A percentile compares a stretch with the other conserved stretches of the same genome.
Evolutionary conservation across 2,888 invertebrate genomes (phyloP).

Genomic region (Gari tellinella): DNA sequence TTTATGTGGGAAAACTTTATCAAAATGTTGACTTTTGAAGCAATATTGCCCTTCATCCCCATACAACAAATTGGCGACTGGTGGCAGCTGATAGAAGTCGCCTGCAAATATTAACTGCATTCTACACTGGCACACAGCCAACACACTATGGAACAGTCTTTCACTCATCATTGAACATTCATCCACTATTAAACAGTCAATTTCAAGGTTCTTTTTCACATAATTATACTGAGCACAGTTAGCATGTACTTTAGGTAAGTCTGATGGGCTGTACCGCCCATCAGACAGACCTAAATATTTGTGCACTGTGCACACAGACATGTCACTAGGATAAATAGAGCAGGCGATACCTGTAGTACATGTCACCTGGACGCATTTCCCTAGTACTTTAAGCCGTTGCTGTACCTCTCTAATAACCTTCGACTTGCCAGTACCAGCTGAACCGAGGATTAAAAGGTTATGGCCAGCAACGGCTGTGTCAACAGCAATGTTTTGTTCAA

Average conservation of each 20-base stretch:
- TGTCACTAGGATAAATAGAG: background rate
- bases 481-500: too few relatives aligned
- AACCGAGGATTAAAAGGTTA: slow-evolving; percentile 4
- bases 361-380: background rate
- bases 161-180: slow-evolving; percentile 27
- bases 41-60: slow-evolving; percentile 31
- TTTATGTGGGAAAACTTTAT: slow-evolving; percentile 26
- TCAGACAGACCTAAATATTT: slow-evolving; percentile 2
- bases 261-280: slow-evolving; percentile 4
- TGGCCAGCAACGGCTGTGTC: slow-evolving; percentile 5
- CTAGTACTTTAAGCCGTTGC: background rate
- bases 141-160: background rate
- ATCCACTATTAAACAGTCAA: slow-evolving; percentile 14
- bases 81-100: background rate
- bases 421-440: slow-evolving; percentile 13
- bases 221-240: slow-evolving; percentile 10
- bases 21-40: slow-evolving; percentile 34
- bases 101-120: slow-evolving; percentile 6
- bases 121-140: too few relatives aligned
- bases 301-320: slow-evolving; percentile 8
- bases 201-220: slow-evolving; percentile 20
- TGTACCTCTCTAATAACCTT: background rate
- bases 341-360: slow-evolving; percentile 9
- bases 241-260: background rate
- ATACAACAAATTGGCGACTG: slow-evolving; percentile 17